These are phyloP conservation scores for Cosmia trapezina DNA, from an alignment of 2,888 invertebrate species.

Conservation along the genomic window DNA sequence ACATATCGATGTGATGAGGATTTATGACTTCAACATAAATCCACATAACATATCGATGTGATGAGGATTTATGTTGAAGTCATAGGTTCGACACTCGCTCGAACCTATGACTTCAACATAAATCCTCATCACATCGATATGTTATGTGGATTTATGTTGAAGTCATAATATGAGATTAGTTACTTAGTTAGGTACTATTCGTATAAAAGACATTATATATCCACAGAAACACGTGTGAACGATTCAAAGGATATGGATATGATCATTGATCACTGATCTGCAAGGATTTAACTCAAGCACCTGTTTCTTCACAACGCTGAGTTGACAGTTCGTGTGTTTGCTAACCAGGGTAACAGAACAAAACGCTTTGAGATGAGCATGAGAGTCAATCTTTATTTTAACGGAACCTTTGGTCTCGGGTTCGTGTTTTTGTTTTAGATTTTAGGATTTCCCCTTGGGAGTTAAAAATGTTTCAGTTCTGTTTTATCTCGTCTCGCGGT, in stretches of 20 bases:
- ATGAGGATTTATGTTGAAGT: too few relatives aligned
- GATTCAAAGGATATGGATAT: conserved; percentile 19
- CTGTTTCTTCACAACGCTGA: conserved; percentile 15
- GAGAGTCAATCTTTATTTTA: conserved; percentile 52
- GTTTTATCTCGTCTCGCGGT: conserved; percentile 35
- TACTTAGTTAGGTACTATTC: not conserved
- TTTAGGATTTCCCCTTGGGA: conserved; percentile 27
- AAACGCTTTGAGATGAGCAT: conserved; percentile 43
- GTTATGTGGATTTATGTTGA: too few relatives aligned
- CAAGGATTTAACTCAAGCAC: conserved; percentile 50
- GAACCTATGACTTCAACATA: not conserved
- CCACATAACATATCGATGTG: too few relatives aligned
- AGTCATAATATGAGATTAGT: not conserved
- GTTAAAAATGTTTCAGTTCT: conserved; percentile 25
- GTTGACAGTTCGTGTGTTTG: conserved; percentile 39
- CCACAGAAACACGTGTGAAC: not conserved
- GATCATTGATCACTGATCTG: conserved; percentile 63
- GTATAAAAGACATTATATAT: not conserved
- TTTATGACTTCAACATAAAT: too few relatives aligned
- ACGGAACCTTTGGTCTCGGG: conserved; percentile 31
- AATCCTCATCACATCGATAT: not conserved
- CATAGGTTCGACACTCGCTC: too few relatives aligned
- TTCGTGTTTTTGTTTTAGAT: conserved; percentile 42
- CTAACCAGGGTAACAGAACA: conserved; percentile 45
- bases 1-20: too few relatives aligned